phyloP scores from a whole-genome alignment of 2,888 invertebrate species.

The Himalopsyche kuldschensis region DNA sequence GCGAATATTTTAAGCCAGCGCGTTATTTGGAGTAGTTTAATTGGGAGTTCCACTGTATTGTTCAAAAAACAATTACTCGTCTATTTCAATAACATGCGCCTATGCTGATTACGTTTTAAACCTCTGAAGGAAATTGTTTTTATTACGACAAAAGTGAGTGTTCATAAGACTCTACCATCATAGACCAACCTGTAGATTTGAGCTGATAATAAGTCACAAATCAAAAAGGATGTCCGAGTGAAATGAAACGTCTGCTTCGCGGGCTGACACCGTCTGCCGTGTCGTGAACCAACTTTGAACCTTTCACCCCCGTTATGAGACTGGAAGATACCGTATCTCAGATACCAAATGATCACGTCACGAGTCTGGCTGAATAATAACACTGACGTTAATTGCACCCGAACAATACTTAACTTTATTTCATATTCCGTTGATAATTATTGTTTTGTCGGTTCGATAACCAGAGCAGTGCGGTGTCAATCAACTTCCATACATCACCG shows the following conservation, averaged over 20 bases:
- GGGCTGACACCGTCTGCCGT: conserved; percentile 27
- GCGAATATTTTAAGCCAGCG: too few relatives aligned
- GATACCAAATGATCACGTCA: conserved; percentile 30
- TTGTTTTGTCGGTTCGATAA: background rate
- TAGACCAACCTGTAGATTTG: background rate
- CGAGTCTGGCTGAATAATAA: conserved; percentile 9
- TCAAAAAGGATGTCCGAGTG: conserved; percentile 14
- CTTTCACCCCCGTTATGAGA: conserved; percentile 8
- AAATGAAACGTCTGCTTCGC: conserved; percentile 6
- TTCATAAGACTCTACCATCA: background rate
- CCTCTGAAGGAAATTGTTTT: too few relatives aligned
- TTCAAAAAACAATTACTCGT: too few relatives aligned
- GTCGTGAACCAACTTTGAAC: conserved; percentile 31
- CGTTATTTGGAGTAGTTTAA: too few relatives aligned
- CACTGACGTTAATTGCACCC: conserved; percentile 15
- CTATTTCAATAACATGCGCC: too few relatives aligned
- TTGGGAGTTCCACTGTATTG: too few relatives aligned
- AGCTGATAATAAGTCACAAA: background rate
- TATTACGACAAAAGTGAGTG: background rate
- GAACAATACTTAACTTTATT: conserved; percentile 11
- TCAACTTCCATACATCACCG: background rate
- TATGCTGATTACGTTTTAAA: too few relatives aligned
- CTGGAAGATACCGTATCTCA: too few relatives aligned
- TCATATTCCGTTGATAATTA: conserved; percentile 23
- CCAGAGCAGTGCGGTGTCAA: background rate